phyloP scores from a whole-genome alignment of 2,113 vertebrate species.

The Thamnophis sirtalis region DNA sequence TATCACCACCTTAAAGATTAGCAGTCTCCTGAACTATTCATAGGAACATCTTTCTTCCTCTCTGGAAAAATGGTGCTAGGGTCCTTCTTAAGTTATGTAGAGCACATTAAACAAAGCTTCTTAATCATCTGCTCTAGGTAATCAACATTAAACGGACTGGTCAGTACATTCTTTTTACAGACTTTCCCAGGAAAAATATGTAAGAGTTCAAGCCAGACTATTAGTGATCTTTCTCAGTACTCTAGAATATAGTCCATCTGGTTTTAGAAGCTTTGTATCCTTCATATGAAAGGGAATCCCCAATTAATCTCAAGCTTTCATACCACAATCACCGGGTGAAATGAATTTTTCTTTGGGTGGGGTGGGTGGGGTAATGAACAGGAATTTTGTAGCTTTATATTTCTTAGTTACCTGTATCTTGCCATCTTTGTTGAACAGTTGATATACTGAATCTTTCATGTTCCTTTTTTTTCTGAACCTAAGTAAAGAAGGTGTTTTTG shows the following conservation, averaged over 20 bases:
- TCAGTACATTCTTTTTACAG: background rate
- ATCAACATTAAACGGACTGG: background rate
- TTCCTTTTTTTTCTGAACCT: background rate
- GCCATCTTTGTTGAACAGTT: background rate
- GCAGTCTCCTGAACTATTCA: conserved; percentile 49
- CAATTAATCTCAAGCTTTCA: background rate
- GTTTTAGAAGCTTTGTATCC: background rate
- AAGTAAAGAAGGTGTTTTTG: background rate
- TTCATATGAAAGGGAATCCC: background rate
- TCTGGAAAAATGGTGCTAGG: background rate
- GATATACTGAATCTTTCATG: background rate
- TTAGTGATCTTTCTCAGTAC: background rate
- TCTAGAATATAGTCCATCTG: background rate
- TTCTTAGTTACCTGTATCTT: background rate
- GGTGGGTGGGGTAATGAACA: background rate
- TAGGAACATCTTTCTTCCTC: conserved; percentile 27
- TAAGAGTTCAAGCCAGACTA: background rate
- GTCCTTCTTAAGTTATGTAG: background rate
- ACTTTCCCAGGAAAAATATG: background rate
- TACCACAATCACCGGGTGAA: background rate
- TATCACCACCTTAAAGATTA: conserved; percentile 34
- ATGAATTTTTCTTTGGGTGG: background rate
- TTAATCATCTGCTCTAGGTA: background rate
- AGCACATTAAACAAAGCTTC: background rate
- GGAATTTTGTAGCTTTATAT: background rate